Evolutionary conservation across 2,888 invertebrate genomes (phyloP).

Genomic region (Macaria liturata): DNA sequence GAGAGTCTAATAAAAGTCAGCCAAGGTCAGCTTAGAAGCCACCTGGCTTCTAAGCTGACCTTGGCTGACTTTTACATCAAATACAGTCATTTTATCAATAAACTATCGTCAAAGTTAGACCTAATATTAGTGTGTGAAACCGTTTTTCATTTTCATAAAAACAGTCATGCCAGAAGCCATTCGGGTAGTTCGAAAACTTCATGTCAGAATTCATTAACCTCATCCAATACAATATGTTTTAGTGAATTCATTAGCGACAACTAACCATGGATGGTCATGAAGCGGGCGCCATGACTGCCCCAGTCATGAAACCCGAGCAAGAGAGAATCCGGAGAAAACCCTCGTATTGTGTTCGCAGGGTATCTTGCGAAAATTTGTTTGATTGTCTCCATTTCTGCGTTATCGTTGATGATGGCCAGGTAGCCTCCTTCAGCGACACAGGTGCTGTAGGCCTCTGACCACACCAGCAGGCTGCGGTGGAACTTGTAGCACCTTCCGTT

Average conservation of each 20-base stretch:
- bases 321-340: background rate
- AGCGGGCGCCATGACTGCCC: background rate
- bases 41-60: no score
- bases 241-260: background rate
- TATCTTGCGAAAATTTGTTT: constrained; percentile 38
- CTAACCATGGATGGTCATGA: background rate
- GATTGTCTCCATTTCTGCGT: constrained; percentile 39
- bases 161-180: no score
- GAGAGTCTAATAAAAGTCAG: no score
- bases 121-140: no score
- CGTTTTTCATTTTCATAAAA: no score
- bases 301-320: background rate
- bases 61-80: no score
- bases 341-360: background rate
- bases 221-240: no score
- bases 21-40: no score
- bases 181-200: no score
- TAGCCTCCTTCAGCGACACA: constrained; percentile 56
- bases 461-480: constrained; percentile 46
- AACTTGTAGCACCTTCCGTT: constrained; percentile 61
- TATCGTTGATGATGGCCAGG: constrained; percentile 53
- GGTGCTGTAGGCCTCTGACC: constrained; percentile 49
- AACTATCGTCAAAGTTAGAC: no score
- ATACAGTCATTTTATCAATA: no score
- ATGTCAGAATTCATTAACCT: no score